phyloP scores from a whole-genome alignment of 2,888 invertebrate species.

The Andricus curvator region DNA sequence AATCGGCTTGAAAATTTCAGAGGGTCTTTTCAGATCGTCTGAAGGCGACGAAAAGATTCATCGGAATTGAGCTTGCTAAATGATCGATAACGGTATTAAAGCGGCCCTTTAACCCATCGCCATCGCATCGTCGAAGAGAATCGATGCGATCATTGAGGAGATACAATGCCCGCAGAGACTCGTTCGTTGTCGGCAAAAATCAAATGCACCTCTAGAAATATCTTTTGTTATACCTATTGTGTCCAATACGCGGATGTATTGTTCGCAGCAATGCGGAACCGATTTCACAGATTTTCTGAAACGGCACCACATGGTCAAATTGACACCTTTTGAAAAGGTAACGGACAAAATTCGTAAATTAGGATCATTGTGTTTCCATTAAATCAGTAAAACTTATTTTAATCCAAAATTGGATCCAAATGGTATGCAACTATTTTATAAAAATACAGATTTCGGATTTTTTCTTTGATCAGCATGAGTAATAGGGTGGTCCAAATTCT shows the following conservation, averaged over 20 bases:
- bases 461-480: no score
- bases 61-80: neutral
- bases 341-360: neutral
- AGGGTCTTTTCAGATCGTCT: neutral
- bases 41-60: neutral
- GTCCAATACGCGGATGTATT: neutral
- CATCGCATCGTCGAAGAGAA: neutral
- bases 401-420: no score
- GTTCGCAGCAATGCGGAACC: neutral
- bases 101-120: neutral
- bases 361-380: no score
- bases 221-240: neutral
- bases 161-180: neutral
- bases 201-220: neutral
- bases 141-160: neutral
- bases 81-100: neutral
- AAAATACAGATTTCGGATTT: no score
- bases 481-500: no score
- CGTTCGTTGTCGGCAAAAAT: neutral
- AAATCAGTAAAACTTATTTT: no score
- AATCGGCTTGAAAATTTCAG: neutral
- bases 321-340: neutral
- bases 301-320: neutral
- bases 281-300: neutral
- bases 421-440: no score